A percentile compares a stretch with the other conserved stretches of the same genome.
Evolutionary conservation across 2,797 vertebrate genomes (phyloP).

Genomic region (Pipistrellus nathusii): DNA sequence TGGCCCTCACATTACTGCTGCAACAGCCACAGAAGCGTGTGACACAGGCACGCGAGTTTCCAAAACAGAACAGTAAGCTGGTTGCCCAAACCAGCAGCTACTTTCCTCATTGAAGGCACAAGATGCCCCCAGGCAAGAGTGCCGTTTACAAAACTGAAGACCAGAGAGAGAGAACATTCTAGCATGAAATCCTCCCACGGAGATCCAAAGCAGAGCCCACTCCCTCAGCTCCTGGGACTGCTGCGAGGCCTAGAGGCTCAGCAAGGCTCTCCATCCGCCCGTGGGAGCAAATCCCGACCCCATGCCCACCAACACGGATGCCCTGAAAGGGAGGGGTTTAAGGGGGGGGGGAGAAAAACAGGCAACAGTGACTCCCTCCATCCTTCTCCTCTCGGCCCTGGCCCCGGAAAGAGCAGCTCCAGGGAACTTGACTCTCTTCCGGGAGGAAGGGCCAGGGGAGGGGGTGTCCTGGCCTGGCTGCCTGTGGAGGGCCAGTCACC

Average conservation of each 20-base stretch:
- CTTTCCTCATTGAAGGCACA: background rate
- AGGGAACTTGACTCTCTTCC: background rate
- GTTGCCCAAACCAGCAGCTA: slow-evolving; percentile 32
- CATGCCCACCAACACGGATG: background rate
- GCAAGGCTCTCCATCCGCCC: background rate
- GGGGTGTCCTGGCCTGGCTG: background rate
- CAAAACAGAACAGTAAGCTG: slow-evolving; percentile 51
- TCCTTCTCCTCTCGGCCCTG: background rate
- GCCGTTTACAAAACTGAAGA: slow-evolving; percentile 27
- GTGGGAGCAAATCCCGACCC: background rate
- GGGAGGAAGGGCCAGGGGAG: background rate
- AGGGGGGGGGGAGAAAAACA: background rate
- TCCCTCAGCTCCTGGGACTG: background rate
- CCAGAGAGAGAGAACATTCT: slow-evolving; percentile 1
- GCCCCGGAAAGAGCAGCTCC: background rate
- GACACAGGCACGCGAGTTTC: background rate
- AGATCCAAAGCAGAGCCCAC: background rate
- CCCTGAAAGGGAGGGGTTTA: background rate
- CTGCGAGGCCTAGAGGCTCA: background rate
- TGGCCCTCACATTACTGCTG: background rate
- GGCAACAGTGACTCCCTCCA: background rate
- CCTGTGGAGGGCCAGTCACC: background rate
- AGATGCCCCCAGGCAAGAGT: background rate
- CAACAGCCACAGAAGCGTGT: background rate
- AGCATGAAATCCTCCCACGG: background rate